Conservation (phyloP, 2,888 invertebrate genomes). For the Leucozona laternaria region DNA sequence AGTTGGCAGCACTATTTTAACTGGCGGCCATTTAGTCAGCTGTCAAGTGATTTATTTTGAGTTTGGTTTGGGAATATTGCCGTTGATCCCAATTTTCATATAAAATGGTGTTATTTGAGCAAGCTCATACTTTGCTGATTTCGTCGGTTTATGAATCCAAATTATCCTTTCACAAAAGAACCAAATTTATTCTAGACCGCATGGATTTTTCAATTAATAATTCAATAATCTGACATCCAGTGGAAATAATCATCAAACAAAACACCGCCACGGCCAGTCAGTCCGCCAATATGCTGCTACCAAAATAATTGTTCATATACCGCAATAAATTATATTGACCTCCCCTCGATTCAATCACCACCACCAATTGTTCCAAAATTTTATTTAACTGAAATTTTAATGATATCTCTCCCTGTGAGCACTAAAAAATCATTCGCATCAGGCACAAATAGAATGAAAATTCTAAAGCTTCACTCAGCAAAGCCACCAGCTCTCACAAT, state of each 20-base stretch:
- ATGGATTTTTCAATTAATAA: too few relatives aligned
- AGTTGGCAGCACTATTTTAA: too few relatives aligned
- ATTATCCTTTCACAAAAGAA: too few relatives aligned
- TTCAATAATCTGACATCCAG: not conserved
- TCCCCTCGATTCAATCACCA: not conserved
- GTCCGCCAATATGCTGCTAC: not conserved
- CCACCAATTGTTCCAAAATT: slow-evolving; percentile 6
- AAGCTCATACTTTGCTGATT: too few relatives aligned
- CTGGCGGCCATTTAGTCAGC: too few relatives aligned
- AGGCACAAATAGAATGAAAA: slow-evolving; percentile 35
- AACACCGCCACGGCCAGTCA: too few relatives aligned
- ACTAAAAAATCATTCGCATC: slow-evolving; percentile 29
- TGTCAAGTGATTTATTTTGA: too few relatives aligned
- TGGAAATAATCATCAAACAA: not conserved
- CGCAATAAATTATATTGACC: slow-evolving; percentile 61
- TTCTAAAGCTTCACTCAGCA: slow-evolving; percentile 12
- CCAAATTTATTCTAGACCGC: too few relatives aligned
- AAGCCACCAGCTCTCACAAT: slow-evolving; percentile 23
- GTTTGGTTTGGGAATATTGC: too few relatives aligned
- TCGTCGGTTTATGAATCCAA: too few relatives aligned
- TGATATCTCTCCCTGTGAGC: slow-evolving; percentile 23
- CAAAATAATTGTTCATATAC: not conserved
- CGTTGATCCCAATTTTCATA: too few relatives aligned
- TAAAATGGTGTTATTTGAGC: too few relatives aligned
- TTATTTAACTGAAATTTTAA: slow-evolving; percentile 9